Percentiles rank a stretch among this genome's conserved stretches.
phyloP scores from a whole-genome alignment of 1,140 invertebrate genomes.

The Ylistrum balloti region DNA sequence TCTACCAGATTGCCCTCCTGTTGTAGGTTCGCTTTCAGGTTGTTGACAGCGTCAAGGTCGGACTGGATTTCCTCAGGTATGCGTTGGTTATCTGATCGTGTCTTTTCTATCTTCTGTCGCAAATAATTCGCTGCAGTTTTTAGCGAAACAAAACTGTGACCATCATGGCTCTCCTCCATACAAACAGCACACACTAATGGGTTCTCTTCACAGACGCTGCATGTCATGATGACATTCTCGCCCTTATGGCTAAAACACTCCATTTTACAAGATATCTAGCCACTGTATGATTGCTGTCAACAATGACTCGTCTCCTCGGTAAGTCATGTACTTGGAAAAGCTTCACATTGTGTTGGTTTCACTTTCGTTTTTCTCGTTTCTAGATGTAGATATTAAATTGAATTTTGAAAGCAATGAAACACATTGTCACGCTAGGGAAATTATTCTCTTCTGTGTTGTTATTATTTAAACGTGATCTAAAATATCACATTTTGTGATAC shows the following conservation, averaged over 20 bases:
- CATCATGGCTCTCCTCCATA: background rate
- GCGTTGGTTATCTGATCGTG: background rate
- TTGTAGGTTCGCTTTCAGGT: background rate
- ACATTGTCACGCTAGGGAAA: too few species aligned
- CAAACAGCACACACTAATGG: background rate
- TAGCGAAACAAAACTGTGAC: background rate
- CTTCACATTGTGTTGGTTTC: too few species aligned
- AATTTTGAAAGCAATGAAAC: too few species aligned
- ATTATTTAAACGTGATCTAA: too few species aligned
- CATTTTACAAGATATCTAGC: background rate
- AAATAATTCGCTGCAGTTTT: background rate
- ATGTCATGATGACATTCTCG: background rate
- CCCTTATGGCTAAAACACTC: background rate
- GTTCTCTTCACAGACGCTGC: background rate
- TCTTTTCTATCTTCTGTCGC: background rate
- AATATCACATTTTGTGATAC: too few species aligned
- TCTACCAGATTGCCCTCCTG: background rate
- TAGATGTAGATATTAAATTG: too few species aligned
- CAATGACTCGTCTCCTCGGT: too few species aligned
- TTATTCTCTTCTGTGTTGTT: too few species aligned
- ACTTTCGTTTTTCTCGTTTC: too few species aligned
- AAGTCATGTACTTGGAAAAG: too few species aligned
- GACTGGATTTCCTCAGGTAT: background rate
- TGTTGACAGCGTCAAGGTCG: background rate
- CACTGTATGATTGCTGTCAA: too few species aligned